These are phyloP conservation scores for Aphidius colemani DNA, from an alignment of 2,888 invertebrate species.

Conservation along the genomic window DNA sequence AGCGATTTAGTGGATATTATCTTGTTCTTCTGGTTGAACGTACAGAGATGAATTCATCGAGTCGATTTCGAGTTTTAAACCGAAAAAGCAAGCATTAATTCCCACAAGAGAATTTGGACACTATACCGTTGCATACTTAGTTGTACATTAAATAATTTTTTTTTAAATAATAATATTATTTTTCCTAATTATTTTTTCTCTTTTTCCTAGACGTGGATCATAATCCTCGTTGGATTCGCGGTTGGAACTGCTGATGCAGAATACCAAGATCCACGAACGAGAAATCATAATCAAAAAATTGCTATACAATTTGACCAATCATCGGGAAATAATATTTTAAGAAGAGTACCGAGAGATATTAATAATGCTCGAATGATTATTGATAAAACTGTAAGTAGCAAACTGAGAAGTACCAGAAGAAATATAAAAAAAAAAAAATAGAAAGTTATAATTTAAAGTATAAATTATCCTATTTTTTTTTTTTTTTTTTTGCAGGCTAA, in stretches of 20 bases:
- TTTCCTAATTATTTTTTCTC: conserved; percentile 4
- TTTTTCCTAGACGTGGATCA: conserved; percentile 43
- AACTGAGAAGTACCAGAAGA: not conserved
- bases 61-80: conserved; percentile 8
- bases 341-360: conserved; percentile 36
- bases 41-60: conserved; percentile 28
- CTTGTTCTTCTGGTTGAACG: conserved; percentile 46
- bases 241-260: conserved; percentile 35
- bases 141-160: not conserved
- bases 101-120: no score
- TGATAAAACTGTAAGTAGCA: conserved; percentile 22
- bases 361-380: conserved; percentile 33
- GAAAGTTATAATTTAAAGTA: not conserved
- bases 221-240: conserved; percentile 42
- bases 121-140: not conserved
- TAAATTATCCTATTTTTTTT: not conserved
- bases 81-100: not conserved
- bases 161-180: not conserved
- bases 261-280: conserved; percentile 42
- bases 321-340: conserved; percentile 25
- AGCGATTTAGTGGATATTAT: conserved; percentile 50
- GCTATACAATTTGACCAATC: conserved; percentile 10
- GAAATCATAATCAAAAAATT: conserved; percentile 31
- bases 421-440: no score
- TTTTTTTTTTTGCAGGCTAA: conserved; percentile 20